Base-by-base conservation (phyloP, 2,797 vertebrate species). In the Psittacula echo region DNA sequence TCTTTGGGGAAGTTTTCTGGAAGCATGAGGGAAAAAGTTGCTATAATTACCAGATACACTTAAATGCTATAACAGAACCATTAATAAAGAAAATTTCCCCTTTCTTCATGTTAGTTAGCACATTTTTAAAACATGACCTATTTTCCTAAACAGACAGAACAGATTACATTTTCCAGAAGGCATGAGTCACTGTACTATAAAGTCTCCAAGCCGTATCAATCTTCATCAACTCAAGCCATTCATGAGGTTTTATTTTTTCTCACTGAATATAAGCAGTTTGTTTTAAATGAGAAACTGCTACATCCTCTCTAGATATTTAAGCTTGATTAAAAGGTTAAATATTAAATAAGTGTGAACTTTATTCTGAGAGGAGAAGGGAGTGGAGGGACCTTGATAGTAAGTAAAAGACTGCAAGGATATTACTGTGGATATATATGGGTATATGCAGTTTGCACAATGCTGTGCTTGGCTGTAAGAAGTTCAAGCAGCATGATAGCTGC, bases 131-230 rank as follows among this genome's bases (percentile, higher is more conserved):
- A 93, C 93, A 95, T 94, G 93, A 96, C 91, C 96, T 96, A 92
- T 95, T 97, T 97, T 97, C 90, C 94, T 89, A 93, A 96, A 85
- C 84, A 96, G 94, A 90, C 91, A 92, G 95, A 95, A 94, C 85
- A 94, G 92, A 94, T 96, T 96, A 95, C 85, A 77, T 96, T 97
- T 96, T 96, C 96, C 94, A 96, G 95, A 96, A 95, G 95, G 93
- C 93, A 92, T 96, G 95, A 96, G 93, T 97, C 95, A 95, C 71
- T 96, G 80, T 81, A 85, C 86, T 94, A 93, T 83, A 87, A 95
- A 94, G 89, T 90, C 90, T 95, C 96, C 95, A 97, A 96, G 95
- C 94, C 12, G 14, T 96, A 97, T 96, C 95, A 96, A 96, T 96
- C 95, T 94, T 96, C 91, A 96, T 97, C 96, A 96, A 4, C 78